These are phyloP conservation scores for Leptopilina clavipes DNA, from an alignment of 1,140 invertebrate species.

Conservation along the genomic window DNA sequence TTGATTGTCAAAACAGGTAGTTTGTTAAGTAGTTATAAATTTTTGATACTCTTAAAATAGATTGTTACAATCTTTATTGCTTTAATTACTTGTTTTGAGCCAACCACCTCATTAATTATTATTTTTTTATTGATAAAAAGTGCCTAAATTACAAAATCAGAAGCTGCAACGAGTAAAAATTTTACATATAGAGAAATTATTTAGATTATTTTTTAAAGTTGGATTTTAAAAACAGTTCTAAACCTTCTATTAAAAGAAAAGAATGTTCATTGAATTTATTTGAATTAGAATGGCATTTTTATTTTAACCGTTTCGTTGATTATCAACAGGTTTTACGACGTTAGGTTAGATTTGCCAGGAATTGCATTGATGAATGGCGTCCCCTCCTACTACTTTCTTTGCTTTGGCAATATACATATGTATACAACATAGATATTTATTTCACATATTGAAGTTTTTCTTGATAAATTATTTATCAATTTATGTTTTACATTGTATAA, in stretches of 20 bases:
- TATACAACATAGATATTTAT: neutral
- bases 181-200: no score
- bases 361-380: slow-evolving; percentile 24
- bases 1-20: no score
- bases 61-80: no score
- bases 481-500: neutral
- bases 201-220: no score
- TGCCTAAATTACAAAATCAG: no score
- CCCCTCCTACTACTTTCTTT: neutral
- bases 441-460: neutral
- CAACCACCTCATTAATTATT: no score
- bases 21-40: no score
- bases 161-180: no score
- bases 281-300: neutral
- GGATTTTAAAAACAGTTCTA: neutral
- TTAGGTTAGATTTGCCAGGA: slow-evolving; percentile 8
- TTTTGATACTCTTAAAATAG: no score
- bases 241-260: neutral
- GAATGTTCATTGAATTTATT: neutral
- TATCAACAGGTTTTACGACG: slow-evolving; percentile 25
- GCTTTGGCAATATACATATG: neutral
- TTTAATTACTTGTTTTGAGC: no score
- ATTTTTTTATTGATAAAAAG: no score
- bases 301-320: neutral
- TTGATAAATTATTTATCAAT: neutral